Evolutionary conservation across 2,888 invertebrate species (phyloP), one percentile per base, ranked within the genome.

Genomic region (Pyrrhosoma nymphula): DNA sequence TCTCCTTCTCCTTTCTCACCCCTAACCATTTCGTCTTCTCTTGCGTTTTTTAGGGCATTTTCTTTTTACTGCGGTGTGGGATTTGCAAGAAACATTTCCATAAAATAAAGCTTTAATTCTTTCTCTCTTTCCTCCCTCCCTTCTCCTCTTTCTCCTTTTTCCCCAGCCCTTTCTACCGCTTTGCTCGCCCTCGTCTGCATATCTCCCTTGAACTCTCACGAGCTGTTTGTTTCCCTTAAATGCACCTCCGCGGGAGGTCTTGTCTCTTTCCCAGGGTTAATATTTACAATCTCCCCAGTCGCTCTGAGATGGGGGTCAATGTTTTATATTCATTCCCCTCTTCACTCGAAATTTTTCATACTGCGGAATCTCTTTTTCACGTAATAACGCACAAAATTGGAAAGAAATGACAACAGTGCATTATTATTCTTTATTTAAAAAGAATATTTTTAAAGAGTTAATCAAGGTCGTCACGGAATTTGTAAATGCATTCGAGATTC

Each of bases 21-120:
- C 18, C 82, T 35, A 14, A 3, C n/a, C 35, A n/a, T 35, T n/a
- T 12, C 35, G 82, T 82, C 82, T 82, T 35, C n/a, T n/a, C 35
- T 82, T 82, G 30, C 30, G 82, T 69, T 20, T 60, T 60, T 60
- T 3, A 23, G 82, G 69, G 82, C 35, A 14, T 82, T 82, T 82
- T 35, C 82, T 82, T 82, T 82, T 82, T 82, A 82, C 82, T 82
- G 82, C 82, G 14, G 82, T 82, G 82, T 82, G 82, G 82, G 82
- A 82, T 82, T 82, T 82, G 82, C 82, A 18, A 82, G 82, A 35
- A 82, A 16, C 82, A 82, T 82, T 82, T 82, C 82, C 82, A 82
- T 82, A 82, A 82, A 82, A 82, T 82, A 82, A 82, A 82, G 82
- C 82, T 82, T 82, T 82, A 82, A 82, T 82, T 82, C 35, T 82